Conservation (phyloP, 2,888 invertebrate genomes). For the Pristionchus exspectatus region DNA sequence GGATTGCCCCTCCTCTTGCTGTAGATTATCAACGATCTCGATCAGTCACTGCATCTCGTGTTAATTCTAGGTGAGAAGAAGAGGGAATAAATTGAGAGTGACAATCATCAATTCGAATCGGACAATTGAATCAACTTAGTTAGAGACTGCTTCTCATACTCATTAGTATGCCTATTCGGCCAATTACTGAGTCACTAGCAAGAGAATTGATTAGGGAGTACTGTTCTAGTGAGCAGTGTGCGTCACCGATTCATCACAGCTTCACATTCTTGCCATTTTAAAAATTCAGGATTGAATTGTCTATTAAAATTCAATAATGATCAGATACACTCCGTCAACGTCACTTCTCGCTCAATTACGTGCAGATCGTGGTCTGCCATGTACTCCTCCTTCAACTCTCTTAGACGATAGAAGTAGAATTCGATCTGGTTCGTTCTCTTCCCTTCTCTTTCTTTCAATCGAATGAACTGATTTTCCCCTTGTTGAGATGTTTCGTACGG, state of each 20-base stretch:
- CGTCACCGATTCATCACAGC: background rate
- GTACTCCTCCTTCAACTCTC: conserved; percentile 1
- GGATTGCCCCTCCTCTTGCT: background rate
- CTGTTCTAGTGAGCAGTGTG: background rate
- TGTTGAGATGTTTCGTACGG: background rate
- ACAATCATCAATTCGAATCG: background rate
- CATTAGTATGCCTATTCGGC: background rate
- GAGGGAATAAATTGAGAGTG: background rate
- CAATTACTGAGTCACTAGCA: background rate
- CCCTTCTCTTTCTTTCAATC: background rate
- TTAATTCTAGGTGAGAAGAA: conserved; percentile 13
- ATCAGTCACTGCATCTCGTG: background rate
- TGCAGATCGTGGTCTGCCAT: background rate
- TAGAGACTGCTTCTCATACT: background rate
- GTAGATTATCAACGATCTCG: background rate
- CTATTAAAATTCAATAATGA: too few relatives aligned
- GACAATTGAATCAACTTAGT: background rate
- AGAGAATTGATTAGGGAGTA: background rate
- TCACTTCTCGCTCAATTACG: conserved; percentile 6
- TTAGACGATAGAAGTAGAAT: background rate
- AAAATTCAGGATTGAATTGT: background rate
- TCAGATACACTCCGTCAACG: conserved; percentile 14
- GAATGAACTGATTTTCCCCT: background rate
- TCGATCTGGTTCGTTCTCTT: background rate
- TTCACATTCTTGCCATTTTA: background rate